A percentile compares a stretch with the other conserved stretches of the same genome.
Conservation (phyloP, 2,797 vertebrate species). For the Melanogrammus aeglefinus region DNA sequence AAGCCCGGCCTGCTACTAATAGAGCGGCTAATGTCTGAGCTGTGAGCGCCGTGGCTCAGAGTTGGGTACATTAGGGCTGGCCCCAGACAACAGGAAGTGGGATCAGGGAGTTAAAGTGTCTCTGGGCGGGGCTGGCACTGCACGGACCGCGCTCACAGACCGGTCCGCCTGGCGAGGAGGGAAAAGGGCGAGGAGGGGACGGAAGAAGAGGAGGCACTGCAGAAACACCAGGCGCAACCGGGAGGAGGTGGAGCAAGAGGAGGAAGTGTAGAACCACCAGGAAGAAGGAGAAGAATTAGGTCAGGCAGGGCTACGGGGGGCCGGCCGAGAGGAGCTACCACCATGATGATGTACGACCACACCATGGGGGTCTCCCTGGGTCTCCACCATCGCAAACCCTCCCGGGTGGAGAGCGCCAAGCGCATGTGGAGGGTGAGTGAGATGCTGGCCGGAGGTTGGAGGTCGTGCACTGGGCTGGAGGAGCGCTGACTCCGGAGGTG, state of each 20-base stretch:
- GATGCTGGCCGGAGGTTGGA: background rate
- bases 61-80: conserved; percentile 52
- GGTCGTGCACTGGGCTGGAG: background rate
- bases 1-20: conserved; percentile 60
- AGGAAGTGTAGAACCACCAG: background rate
- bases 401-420: conserved; percentile 81
- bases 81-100: background rate
- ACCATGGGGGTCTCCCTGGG: conserved; percentile 47
- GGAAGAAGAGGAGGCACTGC: background rate
- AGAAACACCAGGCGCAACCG: too few species aligned
- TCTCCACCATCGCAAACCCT: conserved; percentile 77
- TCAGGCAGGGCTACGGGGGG: too few species aligned
- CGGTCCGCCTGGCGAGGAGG: too few species aligned
- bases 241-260: background rate
- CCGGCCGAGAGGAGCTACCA: background rate
- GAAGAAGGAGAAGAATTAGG: too few species aligned
- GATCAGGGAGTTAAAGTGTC: background rate
- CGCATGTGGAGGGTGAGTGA: conserved; percentile 88
- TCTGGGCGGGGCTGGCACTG: too few species aligned
- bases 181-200: background rate
- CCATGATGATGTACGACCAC: conserved; percentile 68
- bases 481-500: too few species aligned
- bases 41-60: background rate
- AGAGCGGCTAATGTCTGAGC: conserved; percentile 46
- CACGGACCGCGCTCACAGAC: too few species aligned